phyloP scores from a whole-genome alignment of 2,888 invertebrate species.

The Leptarthrus brevirostris region DNA sequence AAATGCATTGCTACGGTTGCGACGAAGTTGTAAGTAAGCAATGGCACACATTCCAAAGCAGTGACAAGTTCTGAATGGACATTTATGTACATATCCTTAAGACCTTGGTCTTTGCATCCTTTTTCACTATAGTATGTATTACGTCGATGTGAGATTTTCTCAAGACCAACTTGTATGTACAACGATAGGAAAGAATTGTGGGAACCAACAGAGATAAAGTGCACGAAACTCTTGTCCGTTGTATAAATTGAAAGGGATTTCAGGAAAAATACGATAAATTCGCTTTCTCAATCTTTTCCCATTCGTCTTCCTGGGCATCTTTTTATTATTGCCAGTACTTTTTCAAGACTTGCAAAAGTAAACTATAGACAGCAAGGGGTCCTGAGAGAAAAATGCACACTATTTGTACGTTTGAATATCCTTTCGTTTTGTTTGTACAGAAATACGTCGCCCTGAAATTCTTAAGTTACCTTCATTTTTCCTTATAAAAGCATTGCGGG shows the following conservation, averaged over 20 bases:
- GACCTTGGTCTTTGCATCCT: too few species aligned
- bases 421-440: not conserved
- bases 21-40: not conserved
- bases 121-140: too few species aligned
- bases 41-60: not conserved
- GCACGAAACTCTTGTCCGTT: slow-evolving; percentile 32
- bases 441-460: not conserved
- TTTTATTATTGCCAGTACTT: slow-evolving; percentile 29
- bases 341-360: slow-evolving; percentile 13
- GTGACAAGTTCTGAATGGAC: not conserved
- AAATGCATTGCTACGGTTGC: not conserved
- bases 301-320: slow-evolving; percentile 18
- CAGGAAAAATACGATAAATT: slow-evolving; percentile 41
- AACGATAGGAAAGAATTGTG: not conserved
- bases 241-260: slow-evolving; percentile 44
- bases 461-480: not conserved
- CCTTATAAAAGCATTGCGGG: not conserved
- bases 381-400: slow-evolving; percentile 30
- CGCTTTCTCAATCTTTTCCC: slow-evolving; percentile 26
- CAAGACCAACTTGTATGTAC: not conserved
- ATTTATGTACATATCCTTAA: not conserved
- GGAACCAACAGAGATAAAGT: slow-evolving; percentile 23
- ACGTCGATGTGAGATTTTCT: not conserved
- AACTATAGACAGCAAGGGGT: slow-evolving; percentile 29
- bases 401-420: slow-evolving; percentile 4